A percentile compares a stretch with the other conserved stretches of the same genome.
Conservation (phyloP, 2,797 vertebrate species). For the Acipenser ruthenus region DNA sequence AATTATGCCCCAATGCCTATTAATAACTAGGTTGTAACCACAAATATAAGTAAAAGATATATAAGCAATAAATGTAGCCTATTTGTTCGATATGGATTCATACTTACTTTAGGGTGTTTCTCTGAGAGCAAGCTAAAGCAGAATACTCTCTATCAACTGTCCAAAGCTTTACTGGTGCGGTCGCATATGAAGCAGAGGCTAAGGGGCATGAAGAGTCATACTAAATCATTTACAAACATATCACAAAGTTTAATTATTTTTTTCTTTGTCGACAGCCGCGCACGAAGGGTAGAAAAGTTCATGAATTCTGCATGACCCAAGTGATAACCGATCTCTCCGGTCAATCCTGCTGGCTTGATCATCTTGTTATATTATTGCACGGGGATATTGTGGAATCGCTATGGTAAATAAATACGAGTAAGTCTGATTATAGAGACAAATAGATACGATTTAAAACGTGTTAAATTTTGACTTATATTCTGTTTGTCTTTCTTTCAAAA, state of each 20-base stretch:
- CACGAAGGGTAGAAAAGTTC: constrained; percentile 81
- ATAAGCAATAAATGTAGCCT: no score
- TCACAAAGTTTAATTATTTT: constrained; percentile 88
- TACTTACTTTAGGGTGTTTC: constrained; percentile 13
- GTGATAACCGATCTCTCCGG: constrained; percentile 34
- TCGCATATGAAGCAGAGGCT: constrained; percentile 65
- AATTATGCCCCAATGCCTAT: no score
- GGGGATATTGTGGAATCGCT: neutral
- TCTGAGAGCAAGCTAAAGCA: constrained; percentile 19
- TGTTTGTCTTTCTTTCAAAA: no score
- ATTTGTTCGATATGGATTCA: neutral
- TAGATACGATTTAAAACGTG: no score
- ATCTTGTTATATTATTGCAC: neutral
- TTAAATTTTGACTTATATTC: no score
- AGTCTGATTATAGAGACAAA: neutral
- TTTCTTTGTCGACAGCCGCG: constrained; percentile 68
- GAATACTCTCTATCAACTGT: constrained; percentile 41
- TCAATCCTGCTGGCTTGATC: neutral
- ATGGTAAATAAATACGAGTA: constrained; percentile 1
- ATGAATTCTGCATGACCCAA: constrained; percentile 62
- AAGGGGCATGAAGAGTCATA: constrained; percentile 79
- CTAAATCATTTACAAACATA: constrained; percentile 87
- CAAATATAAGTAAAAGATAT: no score
- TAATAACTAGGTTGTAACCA: no score
- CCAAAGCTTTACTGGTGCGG: constrained; percentile 47